Evolutionary conservation across 2,113 vertebrate species (phyloP), one percentile per base, ranked within the genome.

Genomic region (Sterrhoptilus dennistouni): DNA sequence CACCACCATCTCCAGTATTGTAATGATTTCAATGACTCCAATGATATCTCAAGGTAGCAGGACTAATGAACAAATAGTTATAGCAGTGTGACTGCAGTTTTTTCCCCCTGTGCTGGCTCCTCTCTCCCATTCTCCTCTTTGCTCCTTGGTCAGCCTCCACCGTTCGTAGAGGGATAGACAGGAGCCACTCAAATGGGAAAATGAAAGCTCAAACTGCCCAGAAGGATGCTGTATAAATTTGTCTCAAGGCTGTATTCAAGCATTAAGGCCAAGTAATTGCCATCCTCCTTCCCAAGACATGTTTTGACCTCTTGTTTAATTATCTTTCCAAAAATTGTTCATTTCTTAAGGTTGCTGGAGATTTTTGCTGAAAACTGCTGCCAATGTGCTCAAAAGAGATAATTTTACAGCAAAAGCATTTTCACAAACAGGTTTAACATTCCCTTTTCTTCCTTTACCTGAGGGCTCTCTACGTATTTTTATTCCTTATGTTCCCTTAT

Each of bases 301-400:
- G 21, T 54, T 90, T 76, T 88, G 75, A 93, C 81, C 92, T 93
- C 78, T 63, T 79, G 35, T 68, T 89, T 95, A 89, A 95, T 95
- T 85, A 91, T 70, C 78, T 87, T 89, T 82, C 69, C 3, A 42
- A 78, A 82, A 96, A 87, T 28, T 87, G 35, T 50, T 74, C 24
- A 22, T 64, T 91, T 44, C 65, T 47, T 57, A 54, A 78, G 47
- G 36, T 65, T 83, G 25, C 52, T 50, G n/a, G 18, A 8, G 7
- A 24, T 60, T 35, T 94, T 69, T 74, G 54, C 83, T 69, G 87
- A 90, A 74, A 89, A 91, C 40, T 70, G 68, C 87, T 89, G 42
- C 64, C 69, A 57, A 57, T 82, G 17, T 89, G 72, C 85, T 95
- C 19, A 11, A 60, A 93, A 89, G 42, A 91, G 81, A 91, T 91